Conservation (phyloP, 2,888 invertebrate genomes). For the Aphrophora alni region DNA sequence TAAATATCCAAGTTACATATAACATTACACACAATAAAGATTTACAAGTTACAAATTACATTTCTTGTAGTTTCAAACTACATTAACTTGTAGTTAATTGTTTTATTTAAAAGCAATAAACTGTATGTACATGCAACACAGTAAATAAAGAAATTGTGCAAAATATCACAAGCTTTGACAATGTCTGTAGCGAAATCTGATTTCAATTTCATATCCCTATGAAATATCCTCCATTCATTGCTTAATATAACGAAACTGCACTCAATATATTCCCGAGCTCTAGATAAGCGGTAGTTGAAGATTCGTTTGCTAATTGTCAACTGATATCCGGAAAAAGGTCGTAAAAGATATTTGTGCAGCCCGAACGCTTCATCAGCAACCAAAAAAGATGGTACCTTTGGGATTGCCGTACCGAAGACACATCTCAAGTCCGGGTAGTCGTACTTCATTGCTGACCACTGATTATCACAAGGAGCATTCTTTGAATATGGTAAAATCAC, state of each 20-base stretch:
- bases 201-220: conserved; percentile 43
- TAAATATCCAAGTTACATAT: too few species aligned
- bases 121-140: too few species aligned
- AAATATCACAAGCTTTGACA: too few species aligned
- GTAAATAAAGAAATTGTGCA: too few species aligned
- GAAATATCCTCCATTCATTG: conserved; percentile 53
- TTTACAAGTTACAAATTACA: too few species aligned
- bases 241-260: conserved; percentile 52
- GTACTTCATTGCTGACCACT: conserved; percentile 43
- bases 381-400: conserved; percentile 48
- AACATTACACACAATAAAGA: too few species aligned
- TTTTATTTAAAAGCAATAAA: too few species aligned
- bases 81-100: too few species aligned
- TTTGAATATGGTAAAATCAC: conserved; percentile 52
- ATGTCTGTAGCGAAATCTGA: conserved; percentile 49
- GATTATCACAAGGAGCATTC: conserved; percentile 41
- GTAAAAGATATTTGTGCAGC: conserved; percentile 43
- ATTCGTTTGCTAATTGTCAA: conserved; percentile 43
- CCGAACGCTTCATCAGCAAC: conserved; percentile 52
- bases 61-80: too few species aligned
- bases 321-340: conserved; percentile 46
- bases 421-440: conserved; percentile 48
- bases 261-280: conserved; percentile 51
- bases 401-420: conserved; percentile 18
- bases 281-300: conserved; percentile 46